phyloP scores from a whole-genome alignment of 35 echinoderm and acorn worm genomes.

The Anneissia japonica region DNA sequence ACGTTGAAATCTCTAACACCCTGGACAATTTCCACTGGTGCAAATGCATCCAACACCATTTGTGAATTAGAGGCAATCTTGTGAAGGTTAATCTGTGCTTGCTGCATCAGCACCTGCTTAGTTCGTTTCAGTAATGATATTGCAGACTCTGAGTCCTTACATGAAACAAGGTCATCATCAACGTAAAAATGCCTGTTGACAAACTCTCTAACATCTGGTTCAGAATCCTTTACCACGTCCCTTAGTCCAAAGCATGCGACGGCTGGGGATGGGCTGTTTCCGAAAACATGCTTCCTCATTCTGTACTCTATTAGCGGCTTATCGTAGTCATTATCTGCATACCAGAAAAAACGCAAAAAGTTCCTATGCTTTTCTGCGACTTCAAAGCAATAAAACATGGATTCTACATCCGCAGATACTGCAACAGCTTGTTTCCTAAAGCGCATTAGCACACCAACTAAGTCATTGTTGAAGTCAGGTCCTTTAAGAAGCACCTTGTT shows the following conservation, averaged over 20 bases:
- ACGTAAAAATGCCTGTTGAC: slow-evolving; percentile 16
- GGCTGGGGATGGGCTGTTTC: background rate
- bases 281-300: background rate
- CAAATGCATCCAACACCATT: slow-evolving; percentile 17
- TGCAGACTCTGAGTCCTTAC: background rate
- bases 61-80: slow-evolving; percentile 18
- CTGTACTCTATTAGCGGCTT: background rate
- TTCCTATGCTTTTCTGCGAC: background rate
- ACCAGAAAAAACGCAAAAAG: background rate
- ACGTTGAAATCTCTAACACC: background rate
- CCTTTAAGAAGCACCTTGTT: slow-evolving; percentile 31
- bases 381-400: background rate
- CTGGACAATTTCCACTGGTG: background rate
- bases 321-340: background rate
- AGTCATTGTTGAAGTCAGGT: slow-evolving; percentile 22
- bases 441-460: slow-evolving; percentile 44
- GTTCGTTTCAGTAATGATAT: background rate
- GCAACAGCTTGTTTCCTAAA: slow-evolving; percentile 24
- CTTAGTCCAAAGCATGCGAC: background rate
- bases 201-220: background rate
- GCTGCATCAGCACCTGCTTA: background rate
- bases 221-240: slow-evolving; percentile 5
- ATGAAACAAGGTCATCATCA: slow-evolving; percentile 16
- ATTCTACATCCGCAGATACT: background rate
- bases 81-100: slow-evolving; percentile 4